Evolutionary conservation across 23 tunicate genomes (phyloP).

Genomic region (Botrylloides violaceus): DNA sequence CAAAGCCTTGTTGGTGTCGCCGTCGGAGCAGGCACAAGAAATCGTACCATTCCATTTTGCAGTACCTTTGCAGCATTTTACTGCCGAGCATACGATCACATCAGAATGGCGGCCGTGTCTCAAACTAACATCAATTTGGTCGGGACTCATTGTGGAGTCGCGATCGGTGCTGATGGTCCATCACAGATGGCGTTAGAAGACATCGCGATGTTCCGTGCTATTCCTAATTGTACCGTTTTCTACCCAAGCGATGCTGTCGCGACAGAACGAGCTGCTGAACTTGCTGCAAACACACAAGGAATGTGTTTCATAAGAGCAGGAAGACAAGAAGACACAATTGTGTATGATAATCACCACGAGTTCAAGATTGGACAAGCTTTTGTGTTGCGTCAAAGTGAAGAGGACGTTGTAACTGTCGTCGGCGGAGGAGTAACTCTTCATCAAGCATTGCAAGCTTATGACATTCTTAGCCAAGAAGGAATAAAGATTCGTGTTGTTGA

Average conservation of each 20-base stretch:
- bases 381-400: conserved; percentile 26
- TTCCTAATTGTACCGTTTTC: conserved; percentile 75
- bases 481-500: conserved; percentile 76
- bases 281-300: conserved; percentile 93
- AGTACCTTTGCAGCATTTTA: conserved; percentile 91
- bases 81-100: conserved; percentile 89
- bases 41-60: conserved; percentile 63
- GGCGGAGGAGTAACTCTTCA: conserved; percentile 84
- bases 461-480: conserved; percentile 35
- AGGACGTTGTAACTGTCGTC: conserved; percentile 81
- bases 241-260: conserved; percentile 92
- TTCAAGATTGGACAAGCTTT: conserved; percentile 63
- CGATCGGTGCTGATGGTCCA: conserved; percentile 98
- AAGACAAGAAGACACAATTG: conserved; percentile 58
- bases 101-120: conserved; percentile 96
- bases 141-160: conserved; percentile 98
- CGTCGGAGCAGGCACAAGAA: conserved; percentile 83
- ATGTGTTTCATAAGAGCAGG: conserved; percentile 88
- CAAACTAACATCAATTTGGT: conserved; percentile 93
- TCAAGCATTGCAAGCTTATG: conserved; percentile 78
- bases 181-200: conserved; percentile 99
- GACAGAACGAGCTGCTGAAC: conserved; percentile 80
- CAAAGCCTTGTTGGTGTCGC: conserved; percentile 91
- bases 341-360: conserved; percentile 44
- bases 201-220: conserved; percentile 87